Conservation (phyloP, 2,113 vertebrate genomes). For the Corythoichthys intestinalis region DNA sequence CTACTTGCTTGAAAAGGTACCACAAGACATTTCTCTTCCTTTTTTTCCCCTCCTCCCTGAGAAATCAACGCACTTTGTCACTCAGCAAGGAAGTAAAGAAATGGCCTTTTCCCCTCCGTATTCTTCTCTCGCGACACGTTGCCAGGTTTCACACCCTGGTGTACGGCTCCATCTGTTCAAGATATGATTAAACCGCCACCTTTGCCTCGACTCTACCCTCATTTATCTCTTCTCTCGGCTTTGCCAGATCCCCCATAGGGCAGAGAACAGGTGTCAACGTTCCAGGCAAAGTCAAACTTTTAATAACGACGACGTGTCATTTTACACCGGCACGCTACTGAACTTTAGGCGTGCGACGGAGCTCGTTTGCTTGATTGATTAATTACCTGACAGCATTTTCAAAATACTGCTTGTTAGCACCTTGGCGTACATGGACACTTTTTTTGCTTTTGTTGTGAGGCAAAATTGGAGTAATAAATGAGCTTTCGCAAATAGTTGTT, state of each 20-base stretch:
- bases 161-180: conserved; percentile 65
- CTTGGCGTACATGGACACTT: no score
- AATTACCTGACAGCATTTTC: neutral
- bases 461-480: neutral
- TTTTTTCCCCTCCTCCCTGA: conserved; percentile 25
- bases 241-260: conserved; percentile 37
- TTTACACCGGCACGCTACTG: no score
- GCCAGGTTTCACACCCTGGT: conserved; percentile 56
- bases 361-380: neutral
- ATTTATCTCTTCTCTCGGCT: conserved; percentile 35
- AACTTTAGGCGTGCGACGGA: no score
- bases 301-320: neutral
- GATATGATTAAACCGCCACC: conserved; percentile 60
- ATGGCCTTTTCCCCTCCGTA: conserved; percentile 4
- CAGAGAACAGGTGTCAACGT: conserved; percentile 45
- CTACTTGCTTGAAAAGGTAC: conserved; percentile 94
- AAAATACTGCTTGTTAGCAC: no score
- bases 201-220: conserved; percentile 27
- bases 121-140: conserved; percentile 29
- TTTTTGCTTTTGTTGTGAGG: no score
- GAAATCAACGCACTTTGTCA: conserved; percentile 65
- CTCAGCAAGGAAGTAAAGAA: conserved; percentile 53
- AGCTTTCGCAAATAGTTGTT: neutral
- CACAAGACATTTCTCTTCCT: neutral
- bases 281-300: conserved; percentile 31